Evolutionary conservation across 2,888 invertebrate genomes (phyloP), one percentile per base, ranked within the genome.

Genomic region (Drosophila siamana): DNA sequence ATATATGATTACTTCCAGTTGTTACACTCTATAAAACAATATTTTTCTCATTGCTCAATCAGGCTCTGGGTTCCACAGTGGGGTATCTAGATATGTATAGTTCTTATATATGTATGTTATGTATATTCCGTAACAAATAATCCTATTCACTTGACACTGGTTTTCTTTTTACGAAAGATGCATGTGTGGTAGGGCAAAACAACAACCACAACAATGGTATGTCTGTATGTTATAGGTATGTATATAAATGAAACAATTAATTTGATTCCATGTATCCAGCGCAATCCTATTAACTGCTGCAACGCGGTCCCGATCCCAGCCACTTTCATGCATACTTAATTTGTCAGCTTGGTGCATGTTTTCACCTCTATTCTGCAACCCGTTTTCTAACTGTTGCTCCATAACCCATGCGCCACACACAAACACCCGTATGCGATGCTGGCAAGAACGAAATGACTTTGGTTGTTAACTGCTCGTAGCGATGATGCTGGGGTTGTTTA

Each of bases 181-280:
- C n/a, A 40, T 30, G 11, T 26, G 19, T 41, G 30, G n/a, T n/a
- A n/a, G n/a, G n/a, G n/a, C n/a, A n/a, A n/a, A n/a, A n/a, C 9
- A 54, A 13, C 52, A 67, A 67, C 57, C 86, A 57, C 63, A 65
- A 62, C 55, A 76, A 50, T 60, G 54, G 50, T 60, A 59, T 44
- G 22, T 59, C 33, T 33, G 69, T 62, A 67, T 78, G 80, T 69
- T 76, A n/a, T 3, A 28, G 9, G 28, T 33, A 33, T 4, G 76
- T 79, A 77, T 79, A 72, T 70, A 88, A 86, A 88, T 79, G 68
- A 74, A 80, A 86, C 86, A 88, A 88, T 86, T 86, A 86, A 86
- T 84, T 86, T 78, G 77, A 80, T 88, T 76, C 62, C 79, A 71
- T 68, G 72, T 19, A 69, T 74, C 40, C 68, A 76, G 74, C 62